Evolutionary conservation across 2,797 vertebrate species (phyloP).

Genomic region (Tragelaphus oryx): DNA sequence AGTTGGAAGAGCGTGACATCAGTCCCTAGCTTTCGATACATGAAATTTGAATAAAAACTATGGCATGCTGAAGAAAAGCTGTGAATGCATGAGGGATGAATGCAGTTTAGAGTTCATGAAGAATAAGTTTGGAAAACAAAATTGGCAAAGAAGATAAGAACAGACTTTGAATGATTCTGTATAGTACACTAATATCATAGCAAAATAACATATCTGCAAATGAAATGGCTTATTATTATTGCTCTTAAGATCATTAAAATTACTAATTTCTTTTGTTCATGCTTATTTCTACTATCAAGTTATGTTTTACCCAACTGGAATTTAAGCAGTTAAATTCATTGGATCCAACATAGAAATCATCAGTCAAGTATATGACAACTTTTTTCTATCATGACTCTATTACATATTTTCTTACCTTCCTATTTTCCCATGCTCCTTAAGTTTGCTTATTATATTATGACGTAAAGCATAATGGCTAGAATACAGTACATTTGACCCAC

Average conservation of each 20-base stretch:
- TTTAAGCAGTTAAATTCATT: background rate
- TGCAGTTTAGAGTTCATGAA: background rate
- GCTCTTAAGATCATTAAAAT: background rate
- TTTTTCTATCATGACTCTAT: background rate
- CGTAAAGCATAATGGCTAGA: background rate
- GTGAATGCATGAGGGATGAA: background rate
- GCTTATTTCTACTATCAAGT: background rate
- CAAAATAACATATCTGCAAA: background rate
- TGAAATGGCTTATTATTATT: background rate
- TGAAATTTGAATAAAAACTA: background rate
- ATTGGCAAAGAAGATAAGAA: background rate
- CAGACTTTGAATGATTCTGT: background rate
- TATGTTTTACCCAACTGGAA: background rate
- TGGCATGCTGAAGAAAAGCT: background rate
- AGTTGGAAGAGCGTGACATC: background rate
- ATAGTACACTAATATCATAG: background rate
- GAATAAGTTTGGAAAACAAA: background rate
- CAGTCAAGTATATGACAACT: background rate
- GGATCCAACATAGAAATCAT: background rate
- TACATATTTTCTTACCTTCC: background rate
- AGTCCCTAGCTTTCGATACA: background rate
- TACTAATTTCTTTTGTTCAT: background rate
- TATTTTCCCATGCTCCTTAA: background rate
- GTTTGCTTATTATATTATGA: background rate
- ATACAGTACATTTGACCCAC: background rate